Conservation (phyloP, 2,888 invertebrate genomes). For the Eulithis prunata region DNA sequence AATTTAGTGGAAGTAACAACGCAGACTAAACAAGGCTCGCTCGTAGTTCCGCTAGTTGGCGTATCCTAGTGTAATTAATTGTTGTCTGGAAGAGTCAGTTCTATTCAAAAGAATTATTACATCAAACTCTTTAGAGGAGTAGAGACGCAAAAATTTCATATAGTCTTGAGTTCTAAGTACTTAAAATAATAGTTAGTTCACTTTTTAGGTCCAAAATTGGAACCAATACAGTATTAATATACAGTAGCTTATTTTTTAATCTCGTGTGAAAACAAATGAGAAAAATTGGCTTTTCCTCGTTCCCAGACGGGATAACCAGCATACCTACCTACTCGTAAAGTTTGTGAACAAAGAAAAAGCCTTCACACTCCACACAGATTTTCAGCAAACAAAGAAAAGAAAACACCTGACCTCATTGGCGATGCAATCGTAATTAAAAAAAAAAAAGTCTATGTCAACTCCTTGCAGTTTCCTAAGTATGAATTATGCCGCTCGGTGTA, state of each 20-base stretch:
- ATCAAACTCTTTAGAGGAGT: constrained; percentile 32
- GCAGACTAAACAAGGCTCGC: constrained; percentile 31
- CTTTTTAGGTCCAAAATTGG: neutral
- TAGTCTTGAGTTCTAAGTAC: too few species aligned
- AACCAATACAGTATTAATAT: neutral
- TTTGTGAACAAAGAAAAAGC: neutral
- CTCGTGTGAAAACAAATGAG: too few species aligned
- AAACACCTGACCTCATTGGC: constrained; percentile 50
- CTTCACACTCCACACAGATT: neutral
- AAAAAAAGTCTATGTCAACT: constrained; percentile 72
- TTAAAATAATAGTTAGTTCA: neutral
- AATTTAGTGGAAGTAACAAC: neutral
- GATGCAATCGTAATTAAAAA: constrained; percentile 59
- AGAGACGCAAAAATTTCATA: constrained; percentile 22
- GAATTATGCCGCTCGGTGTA: constrained; percentile 84
- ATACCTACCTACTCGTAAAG: too few species aligned
- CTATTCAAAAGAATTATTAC: constrained; percentile 42
- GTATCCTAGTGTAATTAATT: constrained; percentile 45
- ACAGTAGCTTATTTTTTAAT: neutral
- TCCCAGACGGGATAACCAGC: too few species aligned
- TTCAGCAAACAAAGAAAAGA: constrained; percentile 38
- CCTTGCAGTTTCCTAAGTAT: constrained; percentile 83
- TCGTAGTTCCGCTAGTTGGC: constrained; percentile 38
- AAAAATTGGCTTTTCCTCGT: too few species aligned
- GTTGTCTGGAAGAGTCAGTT: constrained; percentile 45